Evolutionary conservation across 1,140 invertebrate species (phyloP).

Genomic region (Drosophila persimilis): DNA sequence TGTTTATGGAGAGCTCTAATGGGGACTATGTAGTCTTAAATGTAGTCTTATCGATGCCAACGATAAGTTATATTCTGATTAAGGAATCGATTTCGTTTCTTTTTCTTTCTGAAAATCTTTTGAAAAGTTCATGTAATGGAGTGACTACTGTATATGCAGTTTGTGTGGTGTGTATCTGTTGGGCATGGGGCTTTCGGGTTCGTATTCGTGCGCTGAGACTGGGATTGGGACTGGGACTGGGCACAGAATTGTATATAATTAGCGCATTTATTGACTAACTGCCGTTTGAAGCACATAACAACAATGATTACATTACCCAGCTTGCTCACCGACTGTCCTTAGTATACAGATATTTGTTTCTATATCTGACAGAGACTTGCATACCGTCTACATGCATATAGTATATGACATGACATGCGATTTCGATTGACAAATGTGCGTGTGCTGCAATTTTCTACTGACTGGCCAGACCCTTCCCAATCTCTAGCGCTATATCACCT

Average conservation of each 20-base stretch:
- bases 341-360: conserved; percentile 24
- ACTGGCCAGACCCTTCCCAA: conserved; percentile 12
- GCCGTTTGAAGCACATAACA: conserved; percentile 48
- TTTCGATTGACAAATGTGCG: conserved; percentile 66
- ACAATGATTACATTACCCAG: conserved; percentile 37
- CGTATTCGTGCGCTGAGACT: conserved; percentile 14
- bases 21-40: too few species aligned
- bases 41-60: too few species aligned
- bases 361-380: conserved; percentile 10
- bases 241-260: conserved; percentile 70
- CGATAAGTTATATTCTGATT: too few species aligned
- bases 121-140: neutral
- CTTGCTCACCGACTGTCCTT: conserved; percentile 11
- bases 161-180: conserved; percentile 32
- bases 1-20: too few species aligned
- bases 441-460: conserved; percentile 57
- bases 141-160: conserved; percentile 35
- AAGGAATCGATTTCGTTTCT: neutral
- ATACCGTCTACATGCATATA: conserved; percentile 9
- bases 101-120: too few species aligned
- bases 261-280: conserved; percentile 75
- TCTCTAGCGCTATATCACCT: neutral
- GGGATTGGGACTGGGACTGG: conserved; percentile 44
- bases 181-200: conserved; percentile 28
- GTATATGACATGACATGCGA: conserved; percentile 20